Percentiles rank a stretch among this genome's conserved stretches.
Conservation (phyloP, 1,140 invertebrate species). For the Popillia japonica region DNA sequence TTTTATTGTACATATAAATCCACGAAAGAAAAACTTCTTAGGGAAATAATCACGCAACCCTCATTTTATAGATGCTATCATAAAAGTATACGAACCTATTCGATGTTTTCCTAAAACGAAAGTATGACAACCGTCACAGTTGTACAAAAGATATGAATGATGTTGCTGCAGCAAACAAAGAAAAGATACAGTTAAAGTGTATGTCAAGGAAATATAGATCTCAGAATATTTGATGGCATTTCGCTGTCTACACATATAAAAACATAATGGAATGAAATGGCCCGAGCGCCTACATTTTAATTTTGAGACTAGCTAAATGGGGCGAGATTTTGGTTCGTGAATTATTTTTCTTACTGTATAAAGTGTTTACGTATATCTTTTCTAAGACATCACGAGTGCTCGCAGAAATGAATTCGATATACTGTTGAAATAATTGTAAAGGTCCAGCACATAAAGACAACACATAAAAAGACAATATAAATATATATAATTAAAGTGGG, state of each 20-base stretch:
- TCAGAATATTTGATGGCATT: neutral
- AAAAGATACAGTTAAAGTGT: neutral
- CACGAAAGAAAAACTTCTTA: neutral
- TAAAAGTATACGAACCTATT: neutral
- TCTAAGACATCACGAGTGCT: no score
- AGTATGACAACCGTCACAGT: neutral
- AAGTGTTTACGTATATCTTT: no score
- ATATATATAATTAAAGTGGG: no score
- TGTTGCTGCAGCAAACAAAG: neutral
- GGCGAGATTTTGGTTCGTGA: no score
- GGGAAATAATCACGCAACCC: neutral
- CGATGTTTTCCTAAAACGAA: neutral
- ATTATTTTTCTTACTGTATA: no score
- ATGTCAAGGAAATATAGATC: neutral
- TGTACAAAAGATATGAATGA: neutral
- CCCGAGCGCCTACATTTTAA: no score
- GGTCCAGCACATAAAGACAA: no score
- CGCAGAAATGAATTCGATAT: no score
- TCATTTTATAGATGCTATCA: neutral
- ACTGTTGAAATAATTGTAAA: no score
- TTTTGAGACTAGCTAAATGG: no score
- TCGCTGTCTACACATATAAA: neutral
- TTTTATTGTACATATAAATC: neutral
- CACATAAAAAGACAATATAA: no score
- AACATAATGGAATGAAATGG: neutral